Conservation (phyloP, 2,113 vertebrate genomes). For the Sylvilagus bachmani region DNA sequence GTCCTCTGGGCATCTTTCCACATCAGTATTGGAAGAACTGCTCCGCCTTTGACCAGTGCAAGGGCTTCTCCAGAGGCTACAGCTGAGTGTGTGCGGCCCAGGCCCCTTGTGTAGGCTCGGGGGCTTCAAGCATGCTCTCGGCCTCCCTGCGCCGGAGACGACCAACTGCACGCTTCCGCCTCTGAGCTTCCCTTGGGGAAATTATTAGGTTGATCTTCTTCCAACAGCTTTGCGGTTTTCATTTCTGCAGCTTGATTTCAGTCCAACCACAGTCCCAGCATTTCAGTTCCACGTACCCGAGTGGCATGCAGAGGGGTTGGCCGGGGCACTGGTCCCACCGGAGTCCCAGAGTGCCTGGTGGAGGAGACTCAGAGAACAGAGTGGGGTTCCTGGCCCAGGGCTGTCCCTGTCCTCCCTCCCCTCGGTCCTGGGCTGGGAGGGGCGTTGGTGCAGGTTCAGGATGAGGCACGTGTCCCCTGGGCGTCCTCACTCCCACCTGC, state of each 20-base stretch:
- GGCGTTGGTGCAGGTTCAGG: background rate
- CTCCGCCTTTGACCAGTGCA: background rate
- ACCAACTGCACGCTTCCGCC: background rate
- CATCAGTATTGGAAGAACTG: background rate
- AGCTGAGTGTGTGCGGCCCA: background rate
- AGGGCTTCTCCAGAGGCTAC: background rate
- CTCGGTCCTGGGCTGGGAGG: background rate
- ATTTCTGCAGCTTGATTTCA: background rate
- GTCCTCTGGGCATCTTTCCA: background rate
- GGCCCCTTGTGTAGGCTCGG: background rate
- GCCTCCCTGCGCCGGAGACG: background rate
- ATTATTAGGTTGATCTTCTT: slow-evolving; percentile 5
- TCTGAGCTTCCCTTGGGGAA: background rate
- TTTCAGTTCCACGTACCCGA: background rate
- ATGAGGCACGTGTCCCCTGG: background rate
- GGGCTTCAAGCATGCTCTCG: background rate
- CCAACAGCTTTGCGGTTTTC: background rate
- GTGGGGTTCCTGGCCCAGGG: background rate
- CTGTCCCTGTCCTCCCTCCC: background rate
- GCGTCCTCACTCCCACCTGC: no score
- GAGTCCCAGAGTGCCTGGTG: background rate
- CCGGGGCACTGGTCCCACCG: no score
- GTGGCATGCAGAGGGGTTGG: background rate
- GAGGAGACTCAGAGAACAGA: background rate
- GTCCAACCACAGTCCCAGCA: background rate